A percentile compares a stretch with the other conserved stretches of the same genome.
These are phyloP conservation scores for Drosophila tanythrix DNA, from an alignment of 2,888 invertebrate genomes.

Conservation along the genomic window DNA sequence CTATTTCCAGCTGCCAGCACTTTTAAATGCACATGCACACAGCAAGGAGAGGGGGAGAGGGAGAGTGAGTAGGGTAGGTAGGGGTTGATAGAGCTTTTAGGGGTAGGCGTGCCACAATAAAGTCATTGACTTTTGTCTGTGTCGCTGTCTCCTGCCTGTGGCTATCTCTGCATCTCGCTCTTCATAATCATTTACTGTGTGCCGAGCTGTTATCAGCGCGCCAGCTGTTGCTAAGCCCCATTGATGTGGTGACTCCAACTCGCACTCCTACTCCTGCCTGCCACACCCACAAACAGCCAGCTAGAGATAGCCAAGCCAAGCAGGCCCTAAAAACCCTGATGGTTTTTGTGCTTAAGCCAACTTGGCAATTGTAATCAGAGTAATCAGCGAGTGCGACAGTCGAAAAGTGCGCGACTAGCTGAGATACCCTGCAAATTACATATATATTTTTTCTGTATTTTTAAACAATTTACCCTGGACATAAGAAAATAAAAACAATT, in stretches of 20 bases:
- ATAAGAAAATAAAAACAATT: too few species aligned
- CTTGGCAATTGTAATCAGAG: conserved; percentile 66
- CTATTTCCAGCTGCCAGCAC: conserved; percentile 71
- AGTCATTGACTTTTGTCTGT: conserved; percentile 76
- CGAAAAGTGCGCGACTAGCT: neutral
- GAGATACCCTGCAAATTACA: neutral
- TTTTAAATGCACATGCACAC: conserved; percentile 72
- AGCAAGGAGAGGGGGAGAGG: neutral
- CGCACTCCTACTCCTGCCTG: conserved; percentile 6
- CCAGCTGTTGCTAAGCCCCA: conserved; percentile 78
- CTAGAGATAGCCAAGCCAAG: conserved; percentile 26
- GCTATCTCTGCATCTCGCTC: conserved; percentile 50
- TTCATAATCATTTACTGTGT: conserved; percentile 67
- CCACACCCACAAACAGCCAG: conserved; percentile 49
- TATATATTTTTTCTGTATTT: too few species aligned
- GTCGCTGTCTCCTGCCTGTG: conserved; percentile 21
- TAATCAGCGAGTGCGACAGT: neutral
- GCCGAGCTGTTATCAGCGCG: conserved; percentile 55
- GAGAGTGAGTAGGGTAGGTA: neutral
- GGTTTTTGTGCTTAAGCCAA: conserved; percentile 69
- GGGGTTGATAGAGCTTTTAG: neutral
- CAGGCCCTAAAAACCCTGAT: conserved; percentile 35
- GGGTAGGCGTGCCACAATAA: conserved; percentile 63
- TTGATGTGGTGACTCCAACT: conserved; percentile 54
- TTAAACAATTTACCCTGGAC: too few species aligned